A percentile compares a stretch with the other conserved stretches of the same genome.
These are phyloP conservation scores for Anthophora plumipes DNA, from an alignment of 2,888 invertebrate genomes.

Conservation along the genomic window DNA sequence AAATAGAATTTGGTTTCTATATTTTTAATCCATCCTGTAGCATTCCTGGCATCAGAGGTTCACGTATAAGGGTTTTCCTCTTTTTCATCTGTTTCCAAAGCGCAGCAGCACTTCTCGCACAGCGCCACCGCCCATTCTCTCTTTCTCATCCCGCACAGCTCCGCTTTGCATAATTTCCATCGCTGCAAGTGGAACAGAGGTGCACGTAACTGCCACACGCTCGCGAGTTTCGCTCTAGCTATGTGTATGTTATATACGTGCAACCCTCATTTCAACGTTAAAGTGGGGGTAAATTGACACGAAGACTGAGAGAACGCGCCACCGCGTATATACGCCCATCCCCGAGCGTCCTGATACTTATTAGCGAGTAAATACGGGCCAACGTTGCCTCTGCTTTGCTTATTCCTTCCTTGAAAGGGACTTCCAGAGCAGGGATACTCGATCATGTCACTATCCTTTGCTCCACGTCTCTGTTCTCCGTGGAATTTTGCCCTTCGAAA, in stretches of 20 bases:
- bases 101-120: slow-evolving; percentile 23
- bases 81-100: slow-evolving; percentile 61
- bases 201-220: slow-evolving; percentile 58
- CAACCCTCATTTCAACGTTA: neutral
- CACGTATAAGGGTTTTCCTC: slow-evolving; percentile 33
- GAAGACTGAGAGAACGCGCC: neutral
- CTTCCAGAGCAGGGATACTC: neutral
- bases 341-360: slow-evolving; percentile 28
- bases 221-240: slow-evolving; percentile 20
- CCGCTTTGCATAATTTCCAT: slow-evolving; percentile 75
- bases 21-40: slow-evolving; percentile 26
- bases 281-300: slow-evolving; percentile 42
- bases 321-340: neutral
- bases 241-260: slow-evolving; percentile 41
- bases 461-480: neutral
- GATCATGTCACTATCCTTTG: neutral
- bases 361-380: slow-evolving; percentile 34
- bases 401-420: slow-evolving; percentile 7
- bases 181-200: slow-evolving; percentile 70
- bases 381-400: slow-evolving; percentile 6
- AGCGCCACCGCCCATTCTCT: slow-evolving; percentile 50
- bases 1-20: neutral
- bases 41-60: slow-evolving; percentile 33
- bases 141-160: slow-evolving; percentile 61
- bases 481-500: neutral